A percentile compares a stretch with the other conserved stretches of the same genome.
These are phyloP conservation scores for Adineta ricciae DNA, from an alignment of 2,888 invertebrate genomes.

Conservation along the genomic window DNA sequence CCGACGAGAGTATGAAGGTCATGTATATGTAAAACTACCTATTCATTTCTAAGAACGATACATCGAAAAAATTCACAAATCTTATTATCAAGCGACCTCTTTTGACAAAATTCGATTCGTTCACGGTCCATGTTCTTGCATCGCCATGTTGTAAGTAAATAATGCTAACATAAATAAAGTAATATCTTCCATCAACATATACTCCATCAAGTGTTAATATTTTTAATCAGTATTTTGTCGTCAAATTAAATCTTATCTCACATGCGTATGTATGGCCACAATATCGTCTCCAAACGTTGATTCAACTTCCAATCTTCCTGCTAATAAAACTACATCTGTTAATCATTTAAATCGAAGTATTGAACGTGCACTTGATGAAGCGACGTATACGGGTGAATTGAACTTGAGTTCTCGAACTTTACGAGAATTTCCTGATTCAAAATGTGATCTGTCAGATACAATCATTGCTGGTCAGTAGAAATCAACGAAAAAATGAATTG, in stretches of 20 bases:
- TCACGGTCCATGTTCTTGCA: not conserved
- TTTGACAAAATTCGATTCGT: not conserved
- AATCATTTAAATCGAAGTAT: not conserved
- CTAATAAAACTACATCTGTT: not conserved
- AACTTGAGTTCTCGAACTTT: constrained; percentile 78
- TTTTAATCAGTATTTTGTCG: not conserved
- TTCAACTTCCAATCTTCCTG: not conserved
- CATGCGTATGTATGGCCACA: not conserved
- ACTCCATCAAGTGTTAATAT: not conserved
- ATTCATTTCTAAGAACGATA: too few species aligned
- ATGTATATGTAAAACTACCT: too few species aligned
- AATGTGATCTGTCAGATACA: constrained; percentile 79
- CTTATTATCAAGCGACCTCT: not conserved
- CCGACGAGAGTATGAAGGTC: too few species aligned
- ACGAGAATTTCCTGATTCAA: constrained; percentile 68
- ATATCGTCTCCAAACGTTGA: not conserved
- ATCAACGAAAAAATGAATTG: not conserved
- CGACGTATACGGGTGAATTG: constrained; percentile 79
- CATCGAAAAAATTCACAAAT: too few species aligned
- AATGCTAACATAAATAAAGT: not conserved
- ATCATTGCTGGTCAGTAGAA: constrained; percentile 70
- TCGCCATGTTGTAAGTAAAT: not conserved
- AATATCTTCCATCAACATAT: too few species aligned
- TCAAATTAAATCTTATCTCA: not conserved
- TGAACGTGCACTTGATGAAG: constrained; percentile 78